Conservation (phyloP, 2,113 vertebrate species). For the Puntigrus tetrazona region DNA sequence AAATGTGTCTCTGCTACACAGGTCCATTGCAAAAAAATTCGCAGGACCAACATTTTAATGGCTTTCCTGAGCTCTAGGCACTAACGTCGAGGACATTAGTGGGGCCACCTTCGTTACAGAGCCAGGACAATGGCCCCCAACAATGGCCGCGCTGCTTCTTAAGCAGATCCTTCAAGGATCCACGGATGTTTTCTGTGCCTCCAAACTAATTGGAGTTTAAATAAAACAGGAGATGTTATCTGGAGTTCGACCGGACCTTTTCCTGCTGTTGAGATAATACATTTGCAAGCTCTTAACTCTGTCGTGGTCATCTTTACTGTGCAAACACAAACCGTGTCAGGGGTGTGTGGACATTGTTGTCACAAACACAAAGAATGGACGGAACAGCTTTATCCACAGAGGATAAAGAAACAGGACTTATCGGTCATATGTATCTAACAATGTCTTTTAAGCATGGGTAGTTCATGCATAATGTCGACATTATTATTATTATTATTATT, state of each 20-base stretch:
- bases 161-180: neutral
- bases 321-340: conserved; percentile 24
- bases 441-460: neutral
- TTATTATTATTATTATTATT: neutral
- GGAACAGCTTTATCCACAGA: neutral
- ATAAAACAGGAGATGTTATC: conserved; percentile 17
- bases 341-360: conserved; percentile 32
- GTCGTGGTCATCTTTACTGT: conserved; percentile 13
- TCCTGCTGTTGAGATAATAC: conserved; percentile 13
- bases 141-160: neutral
- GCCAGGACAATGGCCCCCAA: neutral
- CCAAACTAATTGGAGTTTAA: neutral
- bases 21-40: neutral
- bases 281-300: conserved; percentile 17
- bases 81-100: neutral
- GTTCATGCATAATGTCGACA: neutral
- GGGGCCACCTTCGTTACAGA: neutral
- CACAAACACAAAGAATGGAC: conserved; percentile 18
- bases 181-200: neutral
- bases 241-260: neutral
- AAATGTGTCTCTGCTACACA: neutral
- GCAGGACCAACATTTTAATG: neutral
- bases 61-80: neutral
- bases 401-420: neutral
- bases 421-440: neutral